Evolutionary conservation across 1,140 invertebrate genomes (phyloP), one percentile per base, ranked within the genome.

Genomic region (Zaprionus taronus): DNA sequence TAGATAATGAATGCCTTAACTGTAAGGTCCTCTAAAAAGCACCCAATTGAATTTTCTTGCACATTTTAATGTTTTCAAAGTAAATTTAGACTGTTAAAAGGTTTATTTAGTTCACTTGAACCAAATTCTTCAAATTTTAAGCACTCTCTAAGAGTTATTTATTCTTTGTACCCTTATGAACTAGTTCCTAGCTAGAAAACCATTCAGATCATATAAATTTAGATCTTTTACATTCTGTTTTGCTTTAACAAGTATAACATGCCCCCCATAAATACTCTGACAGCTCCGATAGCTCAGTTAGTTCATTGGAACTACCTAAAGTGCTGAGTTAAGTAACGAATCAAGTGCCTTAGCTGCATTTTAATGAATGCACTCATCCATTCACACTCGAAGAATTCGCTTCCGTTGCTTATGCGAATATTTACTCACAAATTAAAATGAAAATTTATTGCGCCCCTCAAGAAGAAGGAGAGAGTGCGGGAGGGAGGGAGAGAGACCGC

Each of bases 401-500:
- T 83, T 86, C 70, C 84, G 80, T 86, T 87, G 51, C 62, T 69
- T 72, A 72, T 80, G 84, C 69, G 67, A 72, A 83, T 83, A 80
- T 80, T 77, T 77, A 82, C 83, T 72, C 78, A 81, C 78, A 90
- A 89, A 87, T 87, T 81, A 84, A 87, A 87, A 89, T 84, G 81
- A 76, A 76, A 84, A 87, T 87, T 89, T 81, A 87, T 89, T 70
- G 64, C 41, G n/a, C 67, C 67, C 51, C 64, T 73, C 61, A 80
- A 62, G 77, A 44, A 73, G 81, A 61, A 53, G 11, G 44, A 66
- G 5, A 49, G 38, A 68, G 51, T 12, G 47, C 44, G 14, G 24
- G 17, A 68, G 22, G 20, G n/a, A 28, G 61, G 15, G 1, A 20
- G 5, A 55, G 66, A 44, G 56, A 68, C 63, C 62, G 72, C 72